These are phyloP conservation scores for Oncorhynchus nerka DNA, from an alignment of 2,113 vertebrate genomes.

Conservation along the genomic window DNA sequence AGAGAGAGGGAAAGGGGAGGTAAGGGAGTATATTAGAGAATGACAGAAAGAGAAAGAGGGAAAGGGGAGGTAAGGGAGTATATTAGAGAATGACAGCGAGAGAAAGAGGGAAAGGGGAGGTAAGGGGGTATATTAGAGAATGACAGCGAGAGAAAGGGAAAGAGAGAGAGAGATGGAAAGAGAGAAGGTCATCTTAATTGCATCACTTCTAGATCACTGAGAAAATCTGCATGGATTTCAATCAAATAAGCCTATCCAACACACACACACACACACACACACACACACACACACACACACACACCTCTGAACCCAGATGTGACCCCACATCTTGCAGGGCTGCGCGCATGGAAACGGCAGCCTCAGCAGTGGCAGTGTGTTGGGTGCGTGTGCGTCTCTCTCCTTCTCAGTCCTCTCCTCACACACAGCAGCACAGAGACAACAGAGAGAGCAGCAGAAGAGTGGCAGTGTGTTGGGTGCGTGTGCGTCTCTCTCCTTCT, in stretches of 20 bases:
- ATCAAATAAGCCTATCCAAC: background rate
- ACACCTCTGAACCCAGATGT: constrained; percentile 64
- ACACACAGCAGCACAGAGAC: no score
- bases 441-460: no score
- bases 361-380: no score
- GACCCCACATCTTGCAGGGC: constrained; percentile 38
- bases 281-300: constrained; percentile 39
- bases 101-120: background rate
- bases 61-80: background rate
- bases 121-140: no score
- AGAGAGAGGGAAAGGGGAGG: no score
- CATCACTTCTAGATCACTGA: background rate
- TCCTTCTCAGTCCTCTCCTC: no score
- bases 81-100: background rate
- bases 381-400: no score
- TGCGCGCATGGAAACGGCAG: no score
- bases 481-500: no score
- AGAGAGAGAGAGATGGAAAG: constrained; percentile 5
- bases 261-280: constrained; percentile 19
- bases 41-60: background rate
- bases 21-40: no score
- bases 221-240: background rate
- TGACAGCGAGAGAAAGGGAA: no score
- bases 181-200: constrained; percentile 28
- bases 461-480: no score